Percentiles rank a stretch among this genome's conserved stretches.
Evolutionary conservation across 2,797 vertebrate species (phyloP).

Genomic region (Neosilurus hyrtlii): DNA sequence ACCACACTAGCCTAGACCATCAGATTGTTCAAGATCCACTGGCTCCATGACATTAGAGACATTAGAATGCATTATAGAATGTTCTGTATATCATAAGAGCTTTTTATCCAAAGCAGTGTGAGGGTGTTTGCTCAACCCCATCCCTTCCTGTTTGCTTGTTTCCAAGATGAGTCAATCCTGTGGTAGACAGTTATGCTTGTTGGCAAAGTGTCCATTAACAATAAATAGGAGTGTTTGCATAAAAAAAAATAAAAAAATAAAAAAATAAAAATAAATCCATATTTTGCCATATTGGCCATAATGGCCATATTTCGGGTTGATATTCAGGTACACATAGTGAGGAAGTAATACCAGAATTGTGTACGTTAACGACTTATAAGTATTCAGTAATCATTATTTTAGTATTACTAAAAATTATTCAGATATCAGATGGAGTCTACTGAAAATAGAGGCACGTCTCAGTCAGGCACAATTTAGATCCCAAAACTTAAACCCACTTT

Average conservation of each 20-base stretch:
- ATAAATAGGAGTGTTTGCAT: slow-evolving; percentile 52
- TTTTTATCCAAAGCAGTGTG: slow-evolving; percentile 20
- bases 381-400: no score
- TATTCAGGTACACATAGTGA: neutral
- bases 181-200: slow-evolving; percentile 22
- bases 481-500: neutral
- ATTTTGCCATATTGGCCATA: no score
- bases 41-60: slow-evolving; percentile 34
- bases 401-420: no score
- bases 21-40: slow-evolving; percentile 4
- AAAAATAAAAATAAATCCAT: no score
- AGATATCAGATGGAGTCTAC: neutral
- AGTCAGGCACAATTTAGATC: neutral
- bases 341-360: neutral
- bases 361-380: no score
- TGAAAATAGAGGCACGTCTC: neutral
- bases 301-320: neutral
- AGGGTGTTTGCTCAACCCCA: slow-evolving; percentile 2
- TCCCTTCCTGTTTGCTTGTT: slow-evolving; percentile 20
- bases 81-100: slow-evolving; percentile 28
- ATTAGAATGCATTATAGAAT: slow-evolving; percentile 33
- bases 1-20: slow-evolving; percentile 39
- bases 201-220: slow-evolving; percentile 26
- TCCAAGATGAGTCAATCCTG: slow-evolving; percentile 18
- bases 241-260: neutral